Base-by-base conservation (phyloP, 1,140 invertebrate species). In the Apis dorsata region DNA sequence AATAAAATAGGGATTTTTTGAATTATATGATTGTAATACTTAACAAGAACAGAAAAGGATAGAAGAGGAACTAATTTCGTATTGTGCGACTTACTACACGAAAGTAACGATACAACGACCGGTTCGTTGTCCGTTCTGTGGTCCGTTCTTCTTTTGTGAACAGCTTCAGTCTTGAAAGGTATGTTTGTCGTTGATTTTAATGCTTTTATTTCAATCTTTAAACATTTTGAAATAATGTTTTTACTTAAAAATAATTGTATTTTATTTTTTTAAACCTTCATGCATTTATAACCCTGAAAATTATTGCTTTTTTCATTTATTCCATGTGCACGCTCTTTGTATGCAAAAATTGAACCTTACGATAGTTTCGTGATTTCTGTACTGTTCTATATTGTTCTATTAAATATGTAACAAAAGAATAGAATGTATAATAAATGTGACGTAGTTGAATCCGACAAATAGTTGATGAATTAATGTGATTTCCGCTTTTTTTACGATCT, bases 61-160 rank as follows among this genome's bases (percentile, higher is more conserved):
- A 76, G 63, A 60, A 77, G 55, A 62, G 55, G 49, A 81, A 84
- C 79, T 69, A 81, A 84, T 80, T 84, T 84, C 83, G 71, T 68
- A 62, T 84, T 60, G 57, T 68, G 57, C 78, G 65, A 55, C 44
- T 80, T 84, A 75, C 71, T 81, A 28, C 63, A 63, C 71, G 78
- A 69, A 74, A 81, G 71, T 75, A 78, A 66, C 63, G 84, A 81
- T 53, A 86, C 60, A 74, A 71, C 77, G 85, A 75, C 85, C 84
- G 85, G 84, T 86, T 86, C 79, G 85, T 81, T 86, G 84, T 82
- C 85, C 85, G 57, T 79, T 59, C 81, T 8, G 57, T 83, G 44
- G 44, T 85, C 72, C 62, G 49, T 71, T 85, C 83, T 62, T 86
- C 83, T 83, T 85, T 83, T 86, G 55, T 24, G 69, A 69, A 63